phyloP scores from a whole-genome alignment of 2,113 vertebrate genomes.

The Halichoeres trimaculatus region DNA sequence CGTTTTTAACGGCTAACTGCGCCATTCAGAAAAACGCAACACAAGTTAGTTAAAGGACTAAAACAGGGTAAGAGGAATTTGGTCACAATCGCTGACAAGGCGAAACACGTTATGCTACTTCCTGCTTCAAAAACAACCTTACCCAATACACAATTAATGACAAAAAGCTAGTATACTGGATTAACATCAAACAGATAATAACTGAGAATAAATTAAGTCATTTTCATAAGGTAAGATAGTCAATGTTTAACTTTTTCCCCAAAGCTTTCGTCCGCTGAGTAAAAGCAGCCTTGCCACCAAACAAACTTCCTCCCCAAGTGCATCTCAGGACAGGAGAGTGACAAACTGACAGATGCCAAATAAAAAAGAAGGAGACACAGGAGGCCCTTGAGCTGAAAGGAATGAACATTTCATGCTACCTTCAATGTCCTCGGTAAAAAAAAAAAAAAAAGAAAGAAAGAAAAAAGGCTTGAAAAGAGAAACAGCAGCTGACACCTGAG shows the following conservation, averaged over 20 bases:
- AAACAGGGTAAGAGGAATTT: too few species aligned
- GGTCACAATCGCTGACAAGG: too few species aligned
- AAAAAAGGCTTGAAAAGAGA: constrained; percentile 15
- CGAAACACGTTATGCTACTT: too few species aligned
- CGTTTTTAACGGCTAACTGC: neutral
- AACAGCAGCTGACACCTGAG: constrained; percentile 39
- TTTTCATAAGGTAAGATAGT: too few species aligned
- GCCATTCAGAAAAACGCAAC: neutral
- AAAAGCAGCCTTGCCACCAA: neutral
- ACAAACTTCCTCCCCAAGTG: neutral
- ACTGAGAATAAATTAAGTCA: too few species aligned
- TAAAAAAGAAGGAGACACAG: neutral
- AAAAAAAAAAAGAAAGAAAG: too few species aligned
- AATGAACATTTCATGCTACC: constrained; percentile 41
- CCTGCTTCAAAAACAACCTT: too few species aligned
- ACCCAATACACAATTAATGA: too few species aligned
- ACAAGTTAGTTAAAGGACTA: neutral
- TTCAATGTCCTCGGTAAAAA: constrained; percentile 30
- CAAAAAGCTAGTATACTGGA: too few species aligned
- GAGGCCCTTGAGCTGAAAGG: constrained; percentile 39
- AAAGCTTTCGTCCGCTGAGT: neutral
- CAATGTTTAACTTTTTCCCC: neutral
- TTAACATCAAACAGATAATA: too few species aligned
- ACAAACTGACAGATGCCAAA: constrained; percentile 29
- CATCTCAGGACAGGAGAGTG: constrained; percentile 6